phyloP scores from a whole-genome alignment of 1,140 invertebrate species.

The Hycleus cichorii region DNA sequence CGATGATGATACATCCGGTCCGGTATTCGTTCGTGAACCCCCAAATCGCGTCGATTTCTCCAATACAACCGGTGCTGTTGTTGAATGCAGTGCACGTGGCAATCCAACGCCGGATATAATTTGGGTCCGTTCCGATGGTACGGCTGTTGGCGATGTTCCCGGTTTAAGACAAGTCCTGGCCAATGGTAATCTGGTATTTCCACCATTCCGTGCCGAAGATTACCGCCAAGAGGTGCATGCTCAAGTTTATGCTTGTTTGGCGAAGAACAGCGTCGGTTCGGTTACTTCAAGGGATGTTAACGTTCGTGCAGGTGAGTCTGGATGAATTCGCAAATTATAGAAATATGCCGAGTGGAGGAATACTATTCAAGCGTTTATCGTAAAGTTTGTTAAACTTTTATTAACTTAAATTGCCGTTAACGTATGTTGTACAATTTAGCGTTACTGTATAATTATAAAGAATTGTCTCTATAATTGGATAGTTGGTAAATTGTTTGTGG shows the following conservation, averaged over 20 bases:
- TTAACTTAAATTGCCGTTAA: too few relatives aligned
- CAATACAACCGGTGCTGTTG: slow-evolving; percentile 86
- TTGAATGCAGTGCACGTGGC: slow-evolving; percentile 87
- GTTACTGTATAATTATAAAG: too few relatives aligned
- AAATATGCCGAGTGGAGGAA: too few relatives aligned
- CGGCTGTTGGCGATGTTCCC: slow-evolving; percentile 80
- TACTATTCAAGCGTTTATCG: too few relatives aligned
- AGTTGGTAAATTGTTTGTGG: too few relatives aligned
- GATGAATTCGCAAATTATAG: too few relatives aligned
- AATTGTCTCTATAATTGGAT: too few relatives aligned
- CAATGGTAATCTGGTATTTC: slow-evolving; percentile 90
- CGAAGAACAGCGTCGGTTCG: slow-evolving; percentile 78
- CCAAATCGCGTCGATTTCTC: slow-evolving; percentile 87
- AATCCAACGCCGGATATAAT: slow-evolving; percentile 86
- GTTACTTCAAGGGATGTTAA: slow-evolving; percentile 89
- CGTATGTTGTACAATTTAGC: too few relatives aligned
- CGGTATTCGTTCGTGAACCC: slow-evolving; percentile 86
- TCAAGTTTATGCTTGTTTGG: slow-evolving; percentile 86
- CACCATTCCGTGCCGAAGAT: slow-evolving; percentile 85
- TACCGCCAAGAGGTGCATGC: slow-evolving; percentile 91
- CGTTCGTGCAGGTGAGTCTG: slow-evolving; percentile 77
- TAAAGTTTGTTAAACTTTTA: too few relatives aligned
- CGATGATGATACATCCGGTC: slow-evolving; percentile 72
- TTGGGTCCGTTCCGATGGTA: slow-evolving; percentile 84
- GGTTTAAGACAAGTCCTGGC: slow-evolving; percentile 67